phyloP scores from a whole-genome alignment of 2,113 vertebrate species.

The Malaclemys terrapin region DNA sequence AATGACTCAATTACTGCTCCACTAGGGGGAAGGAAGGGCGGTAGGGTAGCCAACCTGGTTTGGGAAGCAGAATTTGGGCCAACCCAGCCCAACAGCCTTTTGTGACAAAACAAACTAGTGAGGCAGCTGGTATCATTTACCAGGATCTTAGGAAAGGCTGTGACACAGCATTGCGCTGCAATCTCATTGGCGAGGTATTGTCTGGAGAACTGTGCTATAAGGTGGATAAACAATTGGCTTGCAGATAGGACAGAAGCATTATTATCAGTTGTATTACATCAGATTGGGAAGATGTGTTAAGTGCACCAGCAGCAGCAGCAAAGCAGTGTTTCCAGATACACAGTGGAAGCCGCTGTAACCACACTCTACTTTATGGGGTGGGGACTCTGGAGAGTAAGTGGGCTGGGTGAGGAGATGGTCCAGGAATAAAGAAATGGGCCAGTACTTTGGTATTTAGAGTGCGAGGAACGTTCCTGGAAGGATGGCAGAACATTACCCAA shows the following conservation, averaged over 20 bases:
- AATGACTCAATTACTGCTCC: neutral
- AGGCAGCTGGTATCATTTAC: neutral
- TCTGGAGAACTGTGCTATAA: neutral
- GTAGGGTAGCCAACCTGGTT: accelerated
- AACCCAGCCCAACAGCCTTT: accelerated
- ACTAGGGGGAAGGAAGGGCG: accelerated
- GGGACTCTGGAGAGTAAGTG: neutral
- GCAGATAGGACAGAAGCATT: neutral
- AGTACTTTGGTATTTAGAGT: neutral
- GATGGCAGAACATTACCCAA: neutral
- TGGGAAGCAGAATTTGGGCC: neutral
- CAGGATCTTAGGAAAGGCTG: neutral
- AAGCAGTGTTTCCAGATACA: neutral
- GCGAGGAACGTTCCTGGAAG: neutral
- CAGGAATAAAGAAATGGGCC: neutral
- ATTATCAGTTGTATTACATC: neutral
- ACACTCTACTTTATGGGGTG: neutral
- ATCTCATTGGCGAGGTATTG: accelerated
- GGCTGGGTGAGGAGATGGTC: neutral
- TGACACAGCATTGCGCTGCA: neutral
- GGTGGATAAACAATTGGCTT: neutral
- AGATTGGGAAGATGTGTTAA: accelerated
- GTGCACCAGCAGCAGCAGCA: neutral
- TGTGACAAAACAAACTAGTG: accelerated
- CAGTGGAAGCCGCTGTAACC: neutral